Conservation (phyloP, 2,797 vertebrate species). For the Epinephelus awoara region DNA sequence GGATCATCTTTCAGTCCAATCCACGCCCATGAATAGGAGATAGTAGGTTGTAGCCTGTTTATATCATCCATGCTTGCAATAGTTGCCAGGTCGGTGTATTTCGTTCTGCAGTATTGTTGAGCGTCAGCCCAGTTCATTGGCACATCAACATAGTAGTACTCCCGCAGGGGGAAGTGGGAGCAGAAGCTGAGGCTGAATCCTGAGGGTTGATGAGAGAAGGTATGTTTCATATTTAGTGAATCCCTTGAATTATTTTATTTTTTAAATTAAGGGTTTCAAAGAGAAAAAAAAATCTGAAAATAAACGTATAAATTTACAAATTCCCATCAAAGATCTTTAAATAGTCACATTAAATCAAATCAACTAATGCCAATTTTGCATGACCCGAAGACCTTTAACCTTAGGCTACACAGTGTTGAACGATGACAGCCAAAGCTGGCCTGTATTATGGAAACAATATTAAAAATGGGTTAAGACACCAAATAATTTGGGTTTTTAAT, state of each 20-base stretch:
- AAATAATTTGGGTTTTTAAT: no score
- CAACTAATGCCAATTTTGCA: no score
- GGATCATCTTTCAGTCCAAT: constrained; percentile 43
- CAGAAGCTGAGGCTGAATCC: constrained; percentile 16
- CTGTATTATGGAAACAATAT: no score
- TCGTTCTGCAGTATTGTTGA: constrained; percentile 43
- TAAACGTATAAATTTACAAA: neutral
- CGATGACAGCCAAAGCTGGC: no score
- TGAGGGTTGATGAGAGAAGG: neutral
- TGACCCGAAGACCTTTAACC: no score
- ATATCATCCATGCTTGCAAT: neutral
- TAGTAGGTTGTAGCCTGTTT: neutral
- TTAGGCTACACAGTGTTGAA: no score
- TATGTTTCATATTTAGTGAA: neutral
- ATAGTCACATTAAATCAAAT: neutral
- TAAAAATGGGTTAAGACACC: no score
- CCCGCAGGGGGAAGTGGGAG: neutral
- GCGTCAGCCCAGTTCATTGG: neutral
- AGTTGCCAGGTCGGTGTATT: constrained; percentile 29
- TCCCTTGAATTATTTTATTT: neutral
- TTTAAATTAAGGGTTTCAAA: neutral
- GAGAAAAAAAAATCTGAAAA: neutral
- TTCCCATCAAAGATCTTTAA: neutral
- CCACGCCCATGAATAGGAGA: neutral
- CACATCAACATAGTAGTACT: constrained; percentile 18